Evolutionary conservation across 2,797 vertebrate species (phyloP).

Genomic region (Pipistrellus pygmaeus): DNA sequence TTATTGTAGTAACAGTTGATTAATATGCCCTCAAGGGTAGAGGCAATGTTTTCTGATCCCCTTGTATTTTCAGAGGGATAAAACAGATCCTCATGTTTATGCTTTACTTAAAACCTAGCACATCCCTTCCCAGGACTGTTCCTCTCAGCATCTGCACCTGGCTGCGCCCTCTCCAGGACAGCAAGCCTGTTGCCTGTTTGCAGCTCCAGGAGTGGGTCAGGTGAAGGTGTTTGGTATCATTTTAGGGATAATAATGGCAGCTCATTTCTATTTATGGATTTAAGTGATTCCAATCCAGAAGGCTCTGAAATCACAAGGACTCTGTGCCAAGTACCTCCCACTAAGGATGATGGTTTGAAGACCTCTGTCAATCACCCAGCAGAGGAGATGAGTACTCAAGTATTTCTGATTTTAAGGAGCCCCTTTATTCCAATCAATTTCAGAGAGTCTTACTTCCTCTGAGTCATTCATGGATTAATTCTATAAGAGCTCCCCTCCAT

Average conservation of each 20-base stretch:
- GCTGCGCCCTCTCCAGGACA: not conserved
- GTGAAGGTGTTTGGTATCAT: not conserved
- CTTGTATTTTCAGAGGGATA: slow-evolving; percentile 24
- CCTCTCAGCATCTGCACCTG: not conserved
- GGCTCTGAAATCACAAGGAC: slow-evolving; percentile 8
- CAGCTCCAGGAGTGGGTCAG: not conserved
- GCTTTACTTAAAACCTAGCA: not conserved
- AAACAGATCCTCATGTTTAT: not conserved
- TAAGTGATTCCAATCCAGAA: slow-evolving; percentile 61
- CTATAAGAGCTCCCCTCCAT: slow-evolving; percentile 66
- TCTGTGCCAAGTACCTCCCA: slow-evolving; percentile 63
- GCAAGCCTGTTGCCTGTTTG: not conserved
- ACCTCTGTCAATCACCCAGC: slow-evolving; percentile 70
- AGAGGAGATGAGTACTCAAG: slow-evolving; percentile 1
- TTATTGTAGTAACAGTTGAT: not conserved
- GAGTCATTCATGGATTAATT: slow-evolving; percentile 67
- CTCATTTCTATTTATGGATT: slow-evolving; percentile 61
- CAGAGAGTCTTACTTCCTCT: slow-evolving; percentile 40
- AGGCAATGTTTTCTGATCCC: not conserved
- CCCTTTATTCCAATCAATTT: slow-evolving; percentile 70
- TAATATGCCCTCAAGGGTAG: slow-evolving; percentile 16
- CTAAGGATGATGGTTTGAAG: slow-evolving; percentile 58
- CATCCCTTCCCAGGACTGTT: not conserved
- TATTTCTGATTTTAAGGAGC: slow-evolving; percentile 75
- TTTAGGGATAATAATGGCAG: slow-evolving; percentile 45